Conservation (phyloP, 1,140 invertebrate genomes). For the Mylabris phalerata region DNA sequence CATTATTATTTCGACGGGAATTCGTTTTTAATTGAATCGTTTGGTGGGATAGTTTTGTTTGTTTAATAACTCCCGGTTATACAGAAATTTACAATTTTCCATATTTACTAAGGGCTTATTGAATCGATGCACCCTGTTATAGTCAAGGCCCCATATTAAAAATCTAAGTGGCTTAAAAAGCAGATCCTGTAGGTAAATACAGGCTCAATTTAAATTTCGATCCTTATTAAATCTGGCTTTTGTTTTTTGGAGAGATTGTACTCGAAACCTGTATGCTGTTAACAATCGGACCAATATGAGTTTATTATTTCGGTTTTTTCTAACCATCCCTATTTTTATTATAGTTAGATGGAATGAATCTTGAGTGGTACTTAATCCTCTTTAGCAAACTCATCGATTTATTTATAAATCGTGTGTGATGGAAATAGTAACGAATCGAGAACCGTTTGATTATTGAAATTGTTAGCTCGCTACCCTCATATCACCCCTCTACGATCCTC, state of each 20-base stretch:
- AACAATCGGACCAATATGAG: no score
- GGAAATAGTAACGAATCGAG: no score
- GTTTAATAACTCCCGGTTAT: no score
- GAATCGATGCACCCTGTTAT: slow-evolving; percentile 20
- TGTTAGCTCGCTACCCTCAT: no score
- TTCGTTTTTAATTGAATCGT: background rate
- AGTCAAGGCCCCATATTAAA: slow-evolving; percentile 32
- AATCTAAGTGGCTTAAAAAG: slow-evolving; percentile 37
- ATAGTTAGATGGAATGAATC: background rate
- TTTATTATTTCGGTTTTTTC: slow-evolving; percentile 1
- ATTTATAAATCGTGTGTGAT: no score
- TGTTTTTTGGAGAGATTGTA: slow-evolving; percentile 30
- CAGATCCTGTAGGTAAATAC: slow-evolving; percentile 39
- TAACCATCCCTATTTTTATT: background rate
- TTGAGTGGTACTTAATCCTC: no score
- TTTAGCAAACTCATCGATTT: no score
- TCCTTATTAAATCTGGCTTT: slow-evolving; percentile 40
- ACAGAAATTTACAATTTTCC: slow-evolving; percentile 19
- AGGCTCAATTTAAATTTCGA: slow-evolving; percentile 39
- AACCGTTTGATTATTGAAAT: no score
- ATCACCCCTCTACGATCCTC: no score
- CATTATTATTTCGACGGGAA: background rate
- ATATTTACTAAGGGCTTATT: slow-evolving; percentile 20
- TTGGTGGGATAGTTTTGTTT: background rate
- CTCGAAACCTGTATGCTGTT: slow-evolving; percentile 25